Base-by-base conservation (phyloP, 2,113 vertebrate species). In the Illadopsis cleaveri region DNA sequence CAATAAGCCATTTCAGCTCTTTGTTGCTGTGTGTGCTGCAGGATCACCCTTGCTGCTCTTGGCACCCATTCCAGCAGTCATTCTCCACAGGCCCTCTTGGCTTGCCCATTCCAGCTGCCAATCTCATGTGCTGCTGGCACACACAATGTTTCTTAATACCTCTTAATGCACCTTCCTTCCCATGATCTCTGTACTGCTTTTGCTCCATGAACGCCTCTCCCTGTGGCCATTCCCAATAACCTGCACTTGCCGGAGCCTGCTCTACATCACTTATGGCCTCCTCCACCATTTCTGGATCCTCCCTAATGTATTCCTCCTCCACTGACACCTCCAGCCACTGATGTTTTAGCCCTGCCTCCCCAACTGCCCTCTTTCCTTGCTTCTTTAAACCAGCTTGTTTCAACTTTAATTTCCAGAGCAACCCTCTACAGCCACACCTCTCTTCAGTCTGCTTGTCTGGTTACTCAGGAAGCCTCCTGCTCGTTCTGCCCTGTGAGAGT, bases 201-300 rank as follows among this genome's bases (percentile, higher is more conserved):
- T 1, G 2, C 56, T 81, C 47, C 1, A 0, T 37, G 33, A 77
- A 50, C 50, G 48, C n/a, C 30, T 86, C 35, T 89, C 28, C 38
- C 79, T 1, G 4, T 25, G 18, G 48, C 53, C 16, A 2, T 89
- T 86, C 61, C 45, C 28, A 17, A 38, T 5, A 51, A 51, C 23
- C 54, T 35, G 30, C 0, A 0, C 69, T 54, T 66, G 37, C 31
- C 1, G 0, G 47, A 84, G 33, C 35, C 82, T 82, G 73, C 42
- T 70, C 72, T 1, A 0, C 28, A 16, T 62, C 42, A 12, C 47
- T 37, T n/a, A 14, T 0, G 1, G 1, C 35, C 47, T 75, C 51
- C 42, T 38, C 5, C 0, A 18, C 33, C 22, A 0, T 28, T 81
- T 65, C 50, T 84, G 56, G 33, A 56, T 85, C 27, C 35, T 75